phyloP scores from a whole-genome alignment of 2,797 vertebrate species.

The Acipenser ruthenus region DNA sequence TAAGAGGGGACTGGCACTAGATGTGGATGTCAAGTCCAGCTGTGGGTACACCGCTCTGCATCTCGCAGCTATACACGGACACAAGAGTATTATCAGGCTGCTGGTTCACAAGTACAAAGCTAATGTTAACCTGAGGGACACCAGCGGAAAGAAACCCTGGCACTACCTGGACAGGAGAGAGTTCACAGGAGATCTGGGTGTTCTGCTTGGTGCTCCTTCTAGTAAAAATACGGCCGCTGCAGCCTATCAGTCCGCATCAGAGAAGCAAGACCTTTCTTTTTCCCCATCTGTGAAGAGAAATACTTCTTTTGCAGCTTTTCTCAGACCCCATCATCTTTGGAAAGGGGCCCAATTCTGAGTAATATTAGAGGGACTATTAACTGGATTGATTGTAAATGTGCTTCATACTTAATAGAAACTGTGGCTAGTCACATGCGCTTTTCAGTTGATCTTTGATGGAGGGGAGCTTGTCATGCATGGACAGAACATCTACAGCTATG shows the following conservation, averaged over 20 bases:
- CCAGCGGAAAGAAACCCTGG: conserved; percentile 78
- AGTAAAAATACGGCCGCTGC: conserved; percentile 20
- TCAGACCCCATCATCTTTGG: background rate
- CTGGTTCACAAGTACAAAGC: conserved; percentile 74
- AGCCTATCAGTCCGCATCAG: background rate
- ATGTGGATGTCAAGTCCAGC: conserved; percentile 62
- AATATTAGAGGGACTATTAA: too few species aligned
- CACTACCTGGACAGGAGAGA: conserved; percentile 63
- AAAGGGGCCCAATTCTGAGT: too few species aligned
- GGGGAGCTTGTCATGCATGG: too few species aligned
- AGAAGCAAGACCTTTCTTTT: background rate
- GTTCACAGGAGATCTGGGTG: conserved; percentile 62
- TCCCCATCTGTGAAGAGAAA: background rate
- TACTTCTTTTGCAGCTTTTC: background rate
- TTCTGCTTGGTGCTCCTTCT: conserved; percentile 67
- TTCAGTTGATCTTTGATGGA: too few species aligned
- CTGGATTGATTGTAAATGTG: too few species aligned
- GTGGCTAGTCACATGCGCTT: too few species aligned
- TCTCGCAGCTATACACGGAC: conserved; percentile 78
- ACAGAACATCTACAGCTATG: too few species aligned
- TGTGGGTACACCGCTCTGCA: conserved; percentile 86
- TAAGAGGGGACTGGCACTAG: conserved; percentile 56
- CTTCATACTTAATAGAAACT: too few species aligned
- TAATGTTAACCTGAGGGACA: conserved; percentile 63
- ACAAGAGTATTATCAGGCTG: conserved; percentile 68